phyloP scores from a whole-genome alignment of 2,888 invertebrate genomes.

The Hedya salicella region DNA sequence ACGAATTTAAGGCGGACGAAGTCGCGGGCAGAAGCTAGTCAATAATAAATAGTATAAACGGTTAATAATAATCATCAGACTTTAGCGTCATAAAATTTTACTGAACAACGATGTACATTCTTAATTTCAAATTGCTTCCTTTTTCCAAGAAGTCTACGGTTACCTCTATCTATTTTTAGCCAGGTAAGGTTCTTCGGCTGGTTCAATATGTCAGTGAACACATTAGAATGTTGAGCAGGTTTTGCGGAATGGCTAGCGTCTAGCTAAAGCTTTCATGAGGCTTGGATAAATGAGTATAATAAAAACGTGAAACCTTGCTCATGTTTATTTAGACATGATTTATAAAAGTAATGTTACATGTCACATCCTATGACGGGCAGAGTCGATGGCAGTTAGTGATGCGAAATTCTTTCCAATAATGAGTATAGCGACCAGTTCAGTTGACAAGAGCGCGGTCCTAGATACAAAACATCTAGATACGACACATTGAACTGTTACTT shows the following conservation, averaged over 20 bases:
- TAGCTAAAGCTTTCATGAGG: slow-evolving; percentile 19
- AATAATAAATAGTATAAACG: too few species aligned
- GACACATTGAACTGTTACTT: neutral
- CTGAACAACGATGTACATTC: too few species aligned
- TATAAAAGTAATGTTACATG: slow-evolving; percentile 6
- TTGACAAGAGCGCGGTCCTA: neutral
- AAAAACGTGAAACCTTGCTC: slow-evolving; percentile 1
- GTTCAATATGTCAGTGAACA: slow-evolving; percentile 40
- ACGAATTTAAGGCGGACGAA: too few species aligned
- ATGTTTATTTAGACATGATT: slow-evolving; percentile 1
- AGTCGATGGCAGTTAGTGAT: neutral
- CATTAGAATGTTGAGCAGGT: slow-evolving; percentile 40
- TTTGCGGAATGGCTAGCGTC: slow-evolving; percentile 20
- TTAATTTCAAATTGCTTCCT: slow-evolving; percentile 27
- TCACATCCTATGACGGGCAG: neutral
- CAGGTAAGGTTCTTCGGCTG: slow-evolving; percentile 34
- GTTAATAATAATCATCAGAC: too few species aligned
- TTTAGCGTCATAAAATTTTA: too few species aligned
- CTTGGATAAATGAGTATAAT: slow-evolving; percentile 14
- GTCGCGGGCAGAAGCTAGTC: too few species aligned
- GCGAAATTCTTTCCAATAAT: neutral
- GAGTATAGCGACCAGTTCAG: slow-evolving; percentile 1
- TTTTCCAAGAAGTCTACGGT: slow-evolving; percentile 32
- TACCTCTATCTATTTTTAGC: slow-evolving; percentile 38
- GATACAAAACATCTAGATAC: slow-evolving; percentile 8